Evolutionary conservation across 2,888 invertebrate species (phyloP).

Genomic region (Piscicola geometra): DNA sequence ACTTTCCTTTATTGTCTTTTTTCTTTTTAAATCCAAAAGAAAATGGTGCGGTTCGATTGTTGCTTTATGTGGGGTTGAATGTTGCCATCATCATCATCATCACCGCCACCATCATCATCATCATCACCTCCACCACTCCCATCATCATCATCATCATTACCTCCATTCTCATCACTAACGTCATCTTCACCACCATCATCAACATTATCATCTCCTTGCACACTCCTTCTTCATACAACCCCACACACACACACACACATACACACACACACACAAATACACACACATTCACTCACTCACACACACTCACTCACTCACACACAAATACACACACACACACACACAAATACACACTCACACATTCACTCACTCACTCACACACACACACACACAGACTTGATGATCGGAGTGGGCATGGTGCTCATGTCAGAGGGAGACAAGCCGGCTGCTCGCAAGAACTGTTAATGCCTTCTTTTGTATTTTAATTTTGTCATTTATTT

Average conservation of each 20-base stretch:
- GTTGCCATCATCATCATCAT: constrained; percentile 4
- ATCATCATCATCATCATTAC: constrained; percentile 15
- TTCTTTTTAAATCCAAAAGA: neutral
- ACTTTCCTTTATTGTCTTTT: neutral
- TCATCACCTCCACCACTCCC: neutral
- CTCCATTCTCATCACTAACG: neutral
- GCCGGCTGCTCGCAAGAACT: neutral
- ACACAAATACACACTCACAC: neutral
- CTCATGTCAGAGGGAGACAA: neutral
- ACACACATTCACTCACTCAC: no score
- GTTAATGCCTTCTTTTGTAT: no score
- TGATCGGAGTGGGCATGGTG: neutral
- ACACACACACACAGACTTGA: neutral
- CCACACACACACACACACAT: no score
- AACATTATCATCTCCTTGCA: neutral
- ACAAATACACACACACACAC: no score
- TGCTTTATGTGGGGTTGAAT: neutral
- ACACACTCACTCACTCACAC: no score
- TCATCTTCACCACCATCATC: neutral
- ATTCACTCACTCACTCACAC: no score
- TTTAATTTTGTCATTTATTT: no score
- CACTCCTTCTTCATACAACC: no score
- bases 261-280: no score
- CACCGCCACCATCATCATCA: neutral
- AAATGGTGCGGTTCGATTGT: neutral